Evolutionary conservation across 1,140 invertebrate species (phyloP), one percentile per base, ranked within the genome.

Genomic region (Nebria ingens): DNA sequence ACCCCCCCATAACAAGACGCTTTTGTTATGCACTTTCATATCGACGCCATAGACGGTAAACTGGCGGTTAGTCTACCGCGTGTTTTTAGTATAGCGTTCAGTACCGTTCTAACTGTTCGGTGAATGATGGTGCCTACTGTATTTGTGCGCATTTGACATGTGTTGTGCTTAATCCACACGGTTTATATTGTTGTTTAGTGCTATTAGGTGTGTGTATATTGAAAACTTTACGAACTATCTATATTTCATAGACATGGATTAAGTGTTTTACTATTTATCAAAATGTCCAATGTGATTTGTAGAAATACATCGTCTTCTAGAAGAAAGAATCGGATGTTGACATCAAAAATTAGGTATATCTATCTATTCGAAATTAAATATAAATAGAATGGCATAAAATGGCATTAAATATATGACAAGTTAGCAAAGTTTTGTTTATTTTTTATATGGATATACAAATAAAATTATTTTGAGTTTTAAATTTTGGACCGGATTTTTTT

Each of bases 61-160:
- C n/a, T n/a, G n/a, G n/a, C n/a, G n/a, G n/a, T n/a, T n/a, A n/a
- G n/a, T n/a, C n/a, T n/a, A n/a, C n/a, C n/a, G n/a, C n/a, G n/a
- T n/a, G n/a, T n/a, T n/a, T n/a, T n/a, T n/a, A 34, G 25, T 34
- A 34, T 34, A 6, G 25, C n/a, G 25, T 29, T 49, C 53, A 51
- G 54, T 54, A 56, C 57, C 55, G 55, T 57, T 52, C 21, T 57
- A 58, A 57, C 50, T 59, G 56, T 52, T 20, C 19, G 34, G 20
- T 15, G 52, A 57, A 19, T n/a, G n/a, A 17, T 17, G 19, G n/a
- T 17, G 38, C n/a, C 38, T 19, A 51, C 25, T 9, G 25, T n/a
- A n/a, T n/a, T 9, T 34, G 25, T 34, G 6, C n/a, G 25, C 25
- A 34, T n/a, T 6, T 34, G 6, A 34, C 25, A 34, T 6, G 6